Evolutionary conservation across 1,140 invertebrate genomes (phyloP).

Genomic region (Trachymyrmex cornetzi): DNA sequence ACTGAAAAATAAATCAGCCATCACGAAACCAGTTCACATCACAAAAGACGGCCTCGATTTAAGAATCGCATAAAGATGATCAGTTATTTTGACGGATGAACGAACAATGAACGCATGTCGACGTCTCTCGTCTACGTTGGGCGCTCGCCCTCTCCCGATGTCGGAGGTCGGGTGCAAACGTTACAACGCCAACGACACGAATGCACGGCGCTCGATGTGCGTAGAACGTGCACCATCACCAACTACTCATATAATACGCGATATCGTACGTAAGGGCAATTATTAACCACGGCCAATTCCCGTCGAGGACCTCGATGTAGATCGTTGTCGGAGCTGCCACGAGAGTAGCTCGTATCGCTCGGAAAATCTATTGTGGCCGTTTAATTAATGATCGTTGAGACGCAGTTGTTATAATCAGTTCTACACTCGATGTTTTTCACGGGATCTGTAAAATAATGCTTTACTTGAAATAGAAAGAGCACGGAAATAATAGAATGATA

Average conservation of each 20-base stretch:
- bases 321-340: slow-evolving; percentile 33
- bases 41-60: slow-evolving; percentile 1
- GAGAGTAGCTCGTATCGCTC: slow-evolving; percentile 39
- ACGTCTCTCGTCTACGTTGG: slow-evolving; percentile 71
- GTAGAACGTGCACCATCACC: slow-evolving; percentile 18
- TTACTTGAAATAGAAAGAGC: background rate
- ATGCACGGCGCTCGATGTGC: slow-evolving; percentile 36
- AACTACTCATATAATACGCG: slow-evolving; percentile 36
- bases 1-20: background rate
- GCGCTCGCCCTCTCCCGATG: slow-evolving; percentile 79
- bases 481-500: background rate
- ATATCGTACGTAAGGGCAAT: slow-evolving; percentile 51
- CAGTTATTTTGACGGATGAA: slow-evolving; percentile 79
- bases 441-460: background rate
- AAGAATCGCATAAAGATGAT: no score
- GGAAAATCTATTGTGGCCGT: slow-evolving; percentile 37
- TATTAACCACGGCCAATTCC: slow-evolving; percentile 52
- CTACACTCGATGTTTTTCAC: background rate
- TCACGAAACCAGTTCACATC: background rate
- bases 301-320: slow-evolving; percentile 23
- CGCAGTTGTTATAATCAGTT: background rate
- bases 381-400: slow-evolving; percentile 50
- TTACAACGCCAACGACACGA: slow-evolving; percentile 1
- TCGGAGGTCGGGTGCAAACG: slow-evolving; percentile 80
- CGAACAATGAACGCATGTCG: slow-evolving; percentile 67